Conservation (phyloP, 2,797 vertebrate genomes). For the Tympanoctomys barrerae region DNA sequence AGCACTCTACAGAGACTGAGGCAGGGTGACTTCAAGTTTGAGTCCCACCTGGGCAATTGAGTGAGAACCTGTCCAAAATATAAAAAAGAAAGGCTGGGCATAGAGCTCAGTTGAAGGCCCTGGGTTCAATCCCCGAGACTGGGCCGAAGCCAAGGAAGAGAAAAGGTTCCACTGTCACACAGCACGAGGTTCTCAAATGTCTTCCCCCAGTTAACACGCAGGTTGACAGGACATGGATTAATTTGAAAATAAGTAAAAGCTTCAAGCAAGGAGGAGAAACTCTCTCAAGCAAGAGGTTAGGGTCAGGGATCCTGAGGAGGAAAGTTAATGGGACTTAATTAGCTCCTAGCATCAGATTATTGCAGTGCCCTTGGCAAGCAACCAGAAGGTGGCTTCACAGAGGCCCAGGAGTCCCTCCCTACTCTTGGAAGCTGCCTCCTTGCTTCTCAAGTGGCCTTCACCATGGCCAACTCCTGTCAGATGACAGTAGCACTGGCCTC, state of each 20-base stretch:
- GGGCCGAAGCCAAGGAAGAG: not conserved
- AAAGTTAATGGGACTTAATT: slow-evolving; percentile 61
- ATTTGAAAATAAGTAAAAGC: not conserved
- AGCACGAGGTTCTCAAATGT: not conserved
- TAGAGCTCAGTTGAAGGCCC: not conserved
- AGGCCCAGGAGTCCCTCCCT: not conserved
- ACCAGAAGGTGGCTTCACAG: not conserved
- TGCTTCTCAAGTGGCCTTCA: not conserved
- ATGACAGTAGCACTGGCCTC: not conserved
- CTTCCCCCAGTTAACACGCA: not conserved
- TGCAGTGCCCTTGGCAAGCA: not conserved
- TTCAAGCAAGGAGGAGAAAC: not conserved
- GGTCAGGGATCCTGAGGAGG: not conserved
- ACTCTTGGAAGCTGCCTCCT: not conserved
- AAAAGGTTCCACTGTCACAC: not conserved
- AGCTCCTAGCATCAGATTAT: not conserved
- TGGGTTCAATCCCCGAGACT: not conserved
- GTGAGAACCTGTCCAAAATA: not conserved
- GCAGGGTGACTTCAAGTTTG: not conserved
- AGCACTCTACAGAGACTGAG: not conserved
- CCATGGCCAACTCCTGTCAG: not conserved
- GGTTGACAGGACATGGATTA: not conserved
- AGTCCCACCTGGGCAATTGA: not conserved
- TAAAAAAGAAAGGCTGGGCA: not conserved
- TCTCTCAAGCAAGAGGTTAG: not conserved